These are phyloP conservation scores for Spermophilus dauricus DNA, from an alignment of 2,113 vertebrate genomes.

Conservation along the genomic window DNA sequence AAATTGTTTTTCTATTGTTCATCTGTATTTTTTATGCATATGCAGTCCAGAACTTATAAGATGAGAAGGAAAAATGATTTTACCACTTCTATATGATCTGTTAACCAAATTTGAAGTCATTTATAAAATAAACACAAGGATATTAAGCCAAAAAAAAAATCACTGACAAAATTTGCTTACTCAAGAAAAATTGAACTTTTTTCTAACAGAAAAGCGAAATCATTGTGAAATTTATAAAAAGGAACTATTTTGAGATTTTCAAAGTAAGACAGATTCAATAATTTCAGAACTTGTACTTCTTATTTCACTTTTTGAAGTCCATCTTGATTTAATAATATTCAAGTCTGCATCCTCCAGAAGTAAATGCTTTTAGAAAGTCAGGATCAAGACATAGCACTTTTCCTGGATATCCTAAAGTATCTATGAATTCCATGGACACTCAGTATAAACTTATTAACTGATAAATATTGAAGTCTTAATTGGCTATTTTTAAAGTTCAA, in stretches of 20 bases:
- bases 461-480: neutral
- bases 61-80: neutral
- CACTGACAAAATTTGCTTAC: neutral
- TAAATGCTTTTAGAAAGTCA: neutral
- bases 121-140: neutral
- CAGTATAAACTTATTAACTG: neutral
- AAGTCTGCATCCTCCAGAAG: neutral
- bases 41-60: rapidly evolving
- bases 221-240: neutral
- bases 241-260: neutral
- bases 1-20: neutral
- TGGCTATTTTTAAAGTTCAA: neutral
- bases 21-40: neutral
- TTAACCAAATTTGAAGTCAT: neutral
- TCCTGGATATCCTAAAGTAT: neutral
- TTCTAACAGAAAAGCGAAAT: neutral
- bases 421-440: neutral
- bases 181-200: neutral
- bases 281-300: neutral
- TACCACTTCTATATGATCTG: neutral
- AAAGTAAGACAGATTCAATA: neutral
- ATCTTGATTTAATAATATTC: neutral
- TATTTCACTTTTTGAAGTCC: neutral
- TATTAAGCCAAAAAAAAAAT: neutral
- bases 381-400: neutral